phyloP scores from a whole-genome alignment of 2,888 invertebrate genomes.

The Himalopsyche kuldschensis region DNA sequence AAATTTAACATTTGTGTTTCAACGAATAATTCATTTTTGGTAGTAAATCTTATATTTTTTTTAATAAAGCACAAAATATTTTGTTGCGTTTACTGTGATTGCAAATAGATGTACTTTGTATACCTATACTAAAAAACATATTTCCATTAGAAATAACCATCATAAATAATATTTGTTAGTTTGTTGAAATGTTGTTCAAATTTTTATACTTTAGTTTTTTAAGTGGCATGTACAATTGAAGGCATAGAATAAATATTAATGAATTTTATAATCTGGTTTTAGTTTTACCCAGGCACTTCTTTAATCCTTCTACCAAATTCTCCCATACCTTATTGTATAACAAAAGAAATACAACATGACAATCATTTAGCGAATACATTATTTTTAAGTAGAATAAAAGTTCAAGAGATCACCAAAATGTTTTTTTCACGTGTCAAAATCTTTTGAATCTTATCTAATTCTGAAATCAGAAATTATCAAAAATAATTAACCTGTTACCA shows the following conservation, averaged over 20 bases:
- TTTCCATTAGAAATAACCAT: background rate
- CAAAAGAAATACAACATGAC: no score
- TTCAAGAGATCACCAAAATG: no score
- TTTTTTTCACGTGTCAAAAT: no score
- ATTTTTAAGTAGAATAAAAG: no score
- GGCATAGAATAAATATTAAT: background rate
- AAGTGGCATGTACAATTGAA: background rate
- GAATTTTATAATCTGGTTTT: background rate
- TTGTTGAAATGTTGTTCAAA: background rate
- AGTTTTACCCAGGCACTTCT: no score
- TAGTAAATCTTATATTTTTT: background rate
- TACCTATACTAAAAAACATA: background rate
- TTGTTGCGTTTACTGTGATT: background rate
- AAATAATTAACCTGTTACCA: no score
- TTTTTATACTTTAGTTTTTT: background rate
- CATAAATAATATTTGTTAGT: background rate
- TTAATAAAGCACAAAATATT: background rate
- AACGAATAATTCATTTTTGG: background rate
- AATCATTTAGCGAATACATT: no score
- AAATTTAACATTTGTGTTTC: background rate
- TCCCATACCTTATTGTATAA: no score
- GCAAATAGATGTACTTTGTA: background rate
- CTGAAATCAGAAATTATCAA: no score
- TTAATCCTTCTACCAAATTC: no score
- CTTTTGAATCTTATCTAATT: no score